Conservation (phyloP, 2,113 vertebrate genomes). For the Falco punctatus region DNA sequence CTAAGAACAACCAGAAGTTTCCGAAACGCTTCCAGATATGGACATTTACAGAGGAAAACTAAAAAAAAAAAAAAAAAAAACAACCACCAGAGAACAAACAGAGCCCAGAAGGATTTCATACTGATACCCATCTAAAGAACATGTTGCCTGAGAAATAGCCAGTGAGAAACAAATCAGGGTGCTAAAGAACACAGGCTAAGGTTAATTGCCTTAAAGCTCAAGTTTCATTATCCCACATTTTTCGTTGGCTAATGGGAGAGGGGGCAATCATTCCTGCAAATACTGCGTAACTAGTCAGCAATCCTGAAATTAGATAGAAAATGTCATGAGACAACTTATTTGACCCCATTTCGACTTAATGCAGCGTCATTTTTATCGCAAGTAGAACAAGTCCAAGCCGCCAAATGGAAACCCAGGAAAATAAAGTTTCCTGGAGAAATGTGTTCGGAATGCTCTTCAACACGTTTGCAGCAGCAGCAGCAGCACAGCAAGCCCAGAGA, state of each 20-base stretch:
- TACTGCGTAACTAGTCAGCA: not conserved
- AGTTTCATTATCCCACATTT: not conserved
- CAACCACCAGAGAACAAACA: not conserved
- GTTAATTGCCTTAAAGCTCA: not conserved
- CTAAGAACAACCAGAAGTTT: not conserved
- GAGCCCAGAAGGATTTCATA: not conserved
- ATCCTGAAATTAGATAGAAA: not conserved
- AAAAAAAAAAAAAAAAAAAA: not conserved
- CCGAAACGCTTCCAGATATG: not conserved
- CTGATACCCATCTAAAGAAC: not conserved
- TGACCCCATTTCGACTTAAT: not conserved
- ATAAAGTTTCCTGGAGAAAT: not conserved
- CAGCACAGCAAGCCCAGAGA: not conserved
- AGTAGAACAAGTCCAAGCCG: not conserved
- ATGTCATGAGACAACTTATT: not conserved
- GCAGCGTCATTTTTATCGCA: not conserved
- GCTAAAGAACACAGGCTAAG: not conserved
- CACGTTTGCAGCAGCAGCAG: not conserved
- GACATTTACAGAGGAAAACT: not conserved
- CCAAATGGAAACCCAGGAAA: not conserved
- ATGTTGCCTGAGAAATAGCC: not conserved
- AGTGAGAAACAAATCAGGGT: not conserved
- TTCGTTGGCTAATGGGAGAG: not conserved
- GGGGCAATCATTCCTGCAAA: not conserved
- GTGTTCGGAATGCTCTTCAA: not conserved